A percentile compares a stretch with the other conserved stretches of the same genome.
phyloP scores from a whole-genome alignment of 2,113 vertebrate species.

The Phalacrocorax carbo region DNA sequence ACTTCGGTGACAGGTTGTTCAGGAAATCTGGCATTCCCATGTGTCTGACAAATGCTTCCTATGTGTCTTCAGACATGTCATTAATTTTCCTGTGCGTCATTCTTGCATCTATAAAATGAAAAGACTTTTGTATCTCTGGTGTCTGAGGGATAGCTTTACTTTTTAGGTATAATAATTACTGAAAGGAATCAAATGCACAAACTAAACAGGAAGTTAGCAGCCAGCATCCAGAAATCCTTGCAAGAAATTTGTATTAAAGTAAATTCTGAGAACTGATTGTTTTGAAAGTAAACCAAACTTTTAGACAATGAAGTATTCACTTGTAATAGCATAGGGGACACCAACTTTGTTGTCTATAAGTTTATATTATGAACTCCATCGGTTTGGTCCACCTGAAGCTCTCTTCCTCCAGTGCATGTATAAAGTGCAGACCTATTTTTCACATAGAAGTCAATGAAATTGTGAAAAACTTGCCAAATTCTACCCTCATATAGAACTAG shows the following conservation, averaged over 20 bases:
- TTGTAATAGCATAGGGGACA: neutral
- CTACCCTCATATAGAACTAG: neutral
- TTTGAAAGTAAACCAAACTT: neutral
- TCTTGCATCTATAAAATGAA: neutral
- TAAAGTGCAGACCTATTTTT: neutral
- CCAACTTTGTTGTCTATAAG: neutral
- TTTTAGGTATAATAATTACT: neutral
- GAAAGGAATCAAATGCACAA: neutral
- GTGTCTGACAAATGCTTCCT: neutral
- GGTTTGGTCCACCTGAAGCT: neutral
- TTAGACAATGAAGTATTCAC: neutral
- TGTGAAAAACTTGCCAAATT: neutral
- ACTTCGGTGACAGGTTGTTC: fast-evolving
- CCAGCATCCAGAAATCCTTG: neutral
- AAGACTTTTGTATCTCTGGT: neutral
- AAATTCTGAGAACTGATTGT: neutral
- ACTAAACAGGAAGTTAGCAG: neutral
- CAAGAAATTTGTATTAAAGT: neutral
- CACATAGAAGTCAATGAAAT: neutral
- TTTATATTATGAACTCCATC: neutral
- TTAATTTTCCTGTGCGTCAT: neutral
- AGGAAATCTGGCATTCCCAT: neutral
- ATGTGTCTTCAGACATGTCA: neutral
- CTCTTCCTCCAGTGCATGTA: neutral
- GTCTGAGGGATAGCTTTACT: neutral